Evolutionary conservation across 2,888 invertebrate genomes (phyloP).

Genomic region (Chymomyza fuscimana): DNA sequence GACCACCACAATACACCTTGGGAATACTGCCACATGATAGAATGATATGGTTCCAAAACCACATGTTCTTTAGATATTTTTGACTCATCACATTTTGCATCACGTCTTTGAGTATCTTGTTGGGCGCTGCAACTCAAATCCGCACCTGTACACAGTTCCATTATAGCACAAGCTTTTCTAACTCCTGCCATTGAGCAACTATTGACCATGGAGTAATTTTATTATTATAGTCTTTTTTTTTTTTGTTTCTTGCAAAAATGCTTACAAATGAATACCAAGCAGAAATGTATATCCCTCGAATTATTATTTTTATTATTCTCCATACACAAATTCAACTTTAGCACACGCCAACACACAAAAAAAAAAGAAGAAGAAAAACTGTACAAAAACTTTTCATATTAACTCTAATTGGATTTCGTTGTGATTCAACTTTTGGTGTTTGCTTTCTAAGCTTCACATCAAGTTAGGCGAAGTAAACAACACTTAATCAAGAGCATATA

Average conservation of each 20-base stretch:
- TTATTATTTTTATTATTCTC: background rate
- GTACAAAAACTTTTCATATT: conserved; percentile 1
- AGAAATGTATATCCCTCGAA: background rate
- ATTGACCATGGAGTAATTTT: background rate
- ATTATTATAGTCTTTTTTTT: background rate
- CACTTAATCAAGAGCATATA: background rate
- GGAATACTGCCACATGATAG: too few species aligned
- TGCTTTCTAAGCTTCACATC: background rate
- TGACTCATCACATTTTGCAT: too few species aligned
- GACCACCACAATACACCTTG: too few species aligned
- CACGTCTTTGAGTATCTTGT: too few species aligned
- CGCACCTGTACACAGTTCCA: too few species aligned
- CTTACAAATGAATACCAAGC: background rate
- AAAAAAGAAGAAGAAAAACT: conserved; percentile 30
- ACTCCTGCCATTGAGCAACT: background rate
- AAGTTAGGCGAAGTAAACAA: background rate
- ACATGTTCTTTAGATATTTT: too few species aligned
- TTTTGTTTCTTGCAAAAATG: background rate
- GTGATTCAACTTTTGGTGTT: background rate
- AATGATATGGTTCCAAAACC: too few species aligned
- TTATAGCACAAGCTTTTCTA: background rate
- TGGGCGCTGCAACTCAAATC: too few species aligned
- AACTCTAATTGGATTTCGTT: background rate
- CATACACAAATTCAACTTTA: background rate
- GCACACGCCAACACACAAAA: background rate